Evolutionary conservation across 2,888 invertebrate species (phyloP), one percentile per base, ranked within the genome.

Genomic region (Operophtera brumata): DNA sequence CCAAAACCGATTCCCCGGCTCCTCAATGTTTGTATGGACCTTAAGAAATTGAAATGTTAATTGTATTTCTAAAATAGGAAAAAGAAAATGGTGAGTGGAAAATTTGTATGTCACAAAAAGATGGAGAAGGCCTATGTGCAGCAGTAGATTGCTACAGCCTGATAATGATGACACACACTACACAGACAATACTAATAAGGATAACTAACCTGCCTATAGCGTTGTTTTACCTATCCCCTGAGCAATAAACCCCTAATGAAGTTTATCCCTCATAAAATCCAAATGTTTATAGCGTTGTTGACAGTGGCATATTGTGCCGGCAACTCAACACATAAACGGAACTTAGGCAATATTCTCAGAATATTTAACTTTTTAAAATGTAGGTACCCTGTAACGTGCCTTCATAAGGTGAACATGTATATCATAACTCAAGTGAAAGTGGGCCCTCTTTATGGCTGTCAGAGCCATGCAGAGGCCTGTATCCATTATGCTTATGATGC

Each of bases 381-480:
- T n/a, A n/a, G n/a, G n/a, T 64, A 59, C 56, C 58, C 59, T 62
- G 48, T 62, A 54, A 64, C 43, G 57, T 58, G 62, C 65, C 69
- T 67, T 70, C 73, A 67, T 69, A 73, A 67, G 67, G 67, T 66
- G 62, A 69, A 59, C 69, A 41, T 45, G 50, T 44, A 32, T 12
- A 65, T 73, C 69, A 73, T 75, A 75, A 71, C 66, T 73, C 57
- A 66, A 79, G 84, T 77, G 84, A 84, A 84, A 84, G 84, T 77
- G 67, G 55, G 60, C 49, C 59, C 62, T 68, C 59, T 69, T 71
- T 76, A 73, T 73, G 75, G 62, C 58, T 9, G 9, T 30, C 9
- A 7, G 5, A 70, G 68, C 69, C 71, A 69, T 67, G 68, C 69
- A 66, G 69, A 65, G 69, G 66, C 69, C 75, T 73, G 75, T 69